Evolutionary conservation across 2,888 invertebrate species (phyloP), one percentile per base, ranked within the genome.

Genomic region (Dasysyrphus tricinctus): DNA sequence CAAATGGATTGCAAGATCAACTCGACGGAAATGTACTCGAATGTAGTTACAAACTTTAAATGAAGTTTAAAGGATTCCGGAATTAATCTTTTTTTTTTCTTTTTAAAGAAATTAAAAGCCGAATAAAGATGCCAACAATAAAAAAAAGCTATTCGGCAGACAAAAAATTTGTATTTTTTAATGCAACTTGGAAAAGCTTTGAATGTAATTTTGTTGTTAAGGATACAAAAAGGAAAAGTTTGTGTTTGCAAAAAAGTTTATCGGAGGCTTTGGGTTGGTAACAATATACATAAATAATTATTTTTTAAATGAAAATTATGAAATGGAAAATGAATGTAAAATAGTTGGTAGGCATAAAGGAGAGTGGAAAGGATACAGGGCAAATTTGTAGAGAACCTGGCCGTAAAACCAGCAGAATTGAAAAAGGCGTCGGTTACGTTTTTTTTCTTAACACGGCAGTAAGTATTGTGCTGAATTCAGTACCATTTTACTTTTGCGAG

Each of bases 1-100:
- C 69, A 79, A 74, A 61, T 39, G 47, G 47, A 57, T 44, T 37
- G 69, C 37, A 75, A 61, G 80, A 85, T 85, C 76, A 80, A 85
- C 76, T 73, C 56, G 67, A 76, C 37, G 49, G 72, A 65, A 79
- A 49, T 67, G 29, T 49, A 19, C 19, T 67, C 37, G 34, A 49
- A 49, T 34, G 34, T 61, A 69, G 42, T 61, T 51, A 42, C 42
- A 74, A 39, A 39, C 32, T 37, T 24, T 16, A 51, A 54, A 70
- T 44, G 32, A 39, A 14, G 29, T 37, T 44, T 51, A 47, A 7
- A 70, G 34, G 37, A 44, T 72, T 61, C 24, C 5, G n/a, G 47
- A 44, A 72, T 8, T 32, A 56, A 19, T 47, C 16, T 16, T 42
- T 51, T 24, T 14, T 29, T 29, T 14, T 29, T 54, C 0, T 51